A percentile compares a stretch with the other conserved stretches of the same genome.
phyloP scores from a whole-genome alignment of 2,113 vertebrate genomes.

The Rattus rattus region DNA sequence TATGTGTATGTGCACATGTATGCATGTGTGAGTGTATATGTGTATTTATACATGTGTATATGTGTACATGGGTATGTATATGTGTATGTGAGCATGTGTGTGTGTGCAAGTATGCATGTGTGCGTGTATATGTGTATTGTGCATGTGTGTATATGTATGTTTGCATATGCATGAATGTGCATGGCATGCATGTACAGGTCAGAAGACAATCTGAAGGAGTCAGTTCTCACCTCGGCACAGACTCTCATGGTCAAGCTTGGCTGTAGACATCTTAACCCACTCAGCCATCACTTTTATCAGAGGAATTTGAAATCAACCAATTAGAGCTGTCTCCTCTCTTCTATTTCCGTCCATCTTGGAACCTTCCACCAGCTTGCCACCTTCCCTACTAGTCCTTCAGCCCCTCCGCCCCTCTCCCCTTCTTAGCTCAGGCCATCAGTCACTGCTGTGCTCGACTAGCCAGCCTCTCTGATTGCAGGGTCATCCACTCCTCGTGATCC shows the following conservation, averaged over 20 bases:
- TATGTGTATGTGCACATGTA: too few species aligned
- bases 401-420: background rate
- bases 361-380: too few species aligned
- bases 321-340: background rate
- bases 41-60: too few species aligned
- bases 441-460: too few species aligned
- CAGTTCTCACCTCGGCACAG: background rate
- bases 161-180: background rate
- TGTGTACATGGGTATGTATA: background rate
- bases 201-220: background rate
- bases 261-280: background rate
- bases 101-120: background rate
- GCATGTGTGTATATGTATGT: background rate
- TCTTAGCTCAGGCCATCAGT: background rate
- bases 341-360: background rate
- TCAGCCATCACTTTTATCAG: background rate
- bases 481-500: background rate
- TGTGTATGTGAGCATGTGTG: too few species aligned
- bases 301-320: background rate
- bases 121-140: too few species aligned
- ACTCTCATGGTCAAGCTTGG: background rate
- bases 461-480: fast-evolving
- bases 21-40: too few species aligned
- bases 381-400: background rate
- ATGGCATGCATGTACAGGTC: background rate